A percentile compares a stretch with the other conserved stretches of the same genome.
phyloP scores from a whole-genome alignment of 2,888 invertebrate genomes.

The Noctua janthe region DNA sequence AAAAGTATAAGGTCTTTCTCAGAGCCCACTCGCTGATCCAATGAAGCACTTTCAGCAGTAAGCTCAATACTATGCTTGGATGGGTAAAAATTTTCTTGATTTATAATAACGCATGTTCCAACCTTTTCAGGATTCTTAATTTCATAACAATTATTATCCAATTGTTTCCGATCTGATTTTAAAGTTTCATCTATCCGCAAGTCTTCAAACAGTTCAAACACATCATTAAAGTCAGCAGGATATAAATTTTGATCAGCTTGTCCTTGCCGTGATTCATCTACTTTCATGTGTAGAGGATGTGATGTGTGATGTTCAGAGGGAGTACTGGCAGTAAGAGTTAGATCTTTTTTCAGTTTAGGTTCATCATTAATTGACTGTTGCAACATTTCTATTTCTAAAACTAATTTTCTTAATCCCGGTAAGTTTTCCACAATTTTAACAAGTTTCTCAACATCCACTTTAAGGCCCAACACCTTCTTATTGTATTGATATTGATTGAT shows the following conservation, averaged over 20 bases:
- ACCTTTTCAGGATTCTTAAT: slow-evolving; percentile 81
- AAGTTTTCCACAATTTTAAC: slow-evolving; percentile 79
- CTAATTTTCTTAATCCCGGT: slow-evolving; percentile 73
- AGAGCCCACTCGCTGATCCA: slow-evolving; percentile 80
- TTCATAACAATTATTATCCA: slow-evolving; percentile 74
- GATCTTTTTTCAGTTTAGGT: slow-evolving; percentile 14
- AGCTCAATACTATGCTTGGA: slow-evolving; percentile 80
- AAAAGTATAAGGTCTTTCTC: slow-evolving; percentile 77
- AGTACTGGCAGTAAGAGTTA: slow-evolving; percentile 57
- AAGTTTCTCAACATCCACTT: slow-evolving; percentile 75
- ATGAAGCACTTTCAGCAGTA: slow-evolving; percentile 59
- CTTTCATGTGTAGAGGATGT: slow-evolving; percentile 35
- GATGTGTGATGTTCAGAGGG: slow-evolving; percentile 40
- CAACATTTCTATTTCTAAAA: slow-evolving; percentile 74
- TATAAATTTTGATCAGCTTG: slow-evolving; percentile 34
- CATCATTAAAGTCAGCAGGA: slow-evolving; percentile 72
- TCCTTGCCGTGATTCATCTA: slow-evolving; percentile 56
- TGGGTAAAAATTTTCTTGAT: slow-evolving; percentile 84
- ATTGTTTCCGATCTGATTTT: slow-evolving; percentile 77
- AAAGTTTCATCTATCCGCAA: slow-evolving; percentile 68
- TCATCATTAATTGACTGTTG: slow-evolving; percentile 72
- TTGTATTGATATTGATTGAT: slow-evolving; percentile 68
- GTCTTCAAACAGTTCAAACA: slow-evolving; percentile 72
- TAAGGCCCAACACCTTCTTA: slow-evolving; percentile 61
- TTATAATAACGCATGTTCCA: slow-evolving; percentile 85